Base-by-base conservation (phyloP, 2,797 vertebrate species). In the Pteronotus mesoamericanus region DNA sequence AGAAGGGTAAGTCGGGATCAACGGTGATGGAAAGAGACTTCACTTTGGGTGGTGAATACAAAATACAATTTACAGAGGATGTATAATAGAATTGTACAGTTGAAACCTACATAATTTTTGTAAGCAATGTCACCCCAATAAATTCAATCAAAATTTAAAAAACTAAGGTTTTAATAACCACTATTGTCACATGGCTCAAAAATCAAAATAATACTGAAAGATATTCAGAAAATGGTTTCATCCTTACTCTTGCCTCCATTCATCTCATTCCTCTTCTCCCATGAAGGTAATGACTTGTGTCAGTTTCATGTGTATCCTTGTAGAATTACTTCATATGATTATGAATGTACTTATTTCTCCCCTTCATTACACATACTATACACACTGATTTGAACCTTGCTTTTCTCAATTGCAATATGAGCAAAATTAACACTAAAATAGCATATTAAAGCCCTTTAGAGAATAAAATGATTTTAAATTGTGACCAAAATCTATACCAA, bases 191-290 rank as follows among this genome's bases (percentile, higher is more conserved):
- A 66, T 21, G 46, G 16, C 90, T 95, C 16, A 77, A 91, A 72
- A 91, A 95, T 86, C 15, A 93, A 91, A 96, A 72, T 4, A 71
- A 75, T 48, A 87, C 39, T 66, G 68, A 93, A 91, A 90, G 37
- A 64, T 86, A 90, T 46, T 83, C 39, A 34, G 37, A 83, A 83
- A 93, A 85, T 46, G 37, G n/a, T 55, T 15, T 92, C 29, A 78
- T 86, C 59, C 44, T 66, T 57, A 89, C 24, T 48, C 19, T 85
- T 86, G 39, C 29, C 11, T 85, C 55, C 57, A 80, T 68, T 32
- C 22, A 53, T 82, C n/a, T 74, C 57, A 59, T 51, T 87, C 29
- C 32, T 22, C 68, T 89, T 86, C 48, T 88, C 55, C 21, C 55
- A 75, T 77, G 16, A 64, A 86, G 3, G 37, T 12, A 78, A 89